These are phyloP conservation scores for Lytechinus variegatus DNA, from an alignment of 35 echinoderm and acorn worm species.

Conservation along the genomic window DNA sequence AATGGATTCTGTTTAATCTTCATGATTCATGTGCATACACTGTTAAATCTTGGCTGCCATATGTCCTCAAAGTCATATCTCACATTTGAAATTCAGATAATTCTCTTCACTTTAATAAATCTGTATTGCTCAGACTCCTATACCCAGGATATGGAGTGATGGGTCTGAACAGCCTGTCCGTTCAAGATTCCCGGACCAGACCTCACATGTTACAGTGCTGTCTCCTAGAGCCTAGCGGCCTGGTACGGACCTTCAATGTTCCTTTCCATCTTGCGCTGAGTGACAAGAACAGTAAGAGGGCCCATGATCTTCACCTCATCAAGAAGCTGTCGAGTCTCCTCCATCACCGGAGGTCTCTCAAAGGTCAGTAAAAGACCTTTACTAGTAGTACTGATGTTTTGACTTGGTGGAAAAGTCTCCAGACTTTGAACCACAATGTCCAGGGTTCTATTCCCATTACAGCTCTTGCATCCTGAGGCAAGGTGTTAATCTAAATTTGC, in stretches of 20 bases:
- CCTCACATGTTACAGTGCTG: constrained; percentile 82
- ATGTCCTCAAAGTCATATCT: too few species aligned
- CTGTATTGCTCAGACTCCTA: constrained; percentile 67
- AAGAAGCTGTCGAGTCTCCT: constrained; percentile 92
- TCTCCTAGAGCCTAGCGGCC: constrained; percentile 75
- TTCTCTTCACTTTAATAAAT: background rate
- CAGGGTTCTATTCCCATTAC: too few species aligned
- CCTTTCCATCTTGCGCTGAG: constrained; percentile 98
- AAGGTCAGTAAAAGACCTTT: constrained; percentile 63
- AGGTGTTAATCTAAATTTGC: too few species aligned
- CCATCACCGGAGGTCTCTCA: constrained; percentile 79
- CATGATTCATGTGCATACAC: too few species aligned
- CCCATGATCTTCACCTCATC: constrained; percentile 92
- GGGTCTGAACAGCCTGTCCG: constrained; percentile 79
- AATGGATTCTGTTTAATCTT: too few species aligned
- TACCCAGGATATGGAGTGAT: constrained; percentile 90
- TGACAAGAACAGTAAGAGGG: constrained; percentile 97
- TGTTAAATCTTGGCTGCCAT: too few species aligned
- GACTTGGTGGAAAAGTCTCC: too few species aligned
- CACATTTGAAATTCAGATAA: background rate
- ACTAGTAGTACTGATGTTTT: too few species aligned
- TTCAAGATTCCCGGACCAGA: constrained; percentile 74
- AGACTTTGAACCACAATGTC: too few species aligned
- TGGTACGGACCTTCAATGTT: constrained; percentile 82
- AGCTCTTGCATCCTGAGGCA: too few species aligned